Conservation (phyloP, 2,888 invertebrate genomes). For the Nemotelus nigrinus region DNA sequence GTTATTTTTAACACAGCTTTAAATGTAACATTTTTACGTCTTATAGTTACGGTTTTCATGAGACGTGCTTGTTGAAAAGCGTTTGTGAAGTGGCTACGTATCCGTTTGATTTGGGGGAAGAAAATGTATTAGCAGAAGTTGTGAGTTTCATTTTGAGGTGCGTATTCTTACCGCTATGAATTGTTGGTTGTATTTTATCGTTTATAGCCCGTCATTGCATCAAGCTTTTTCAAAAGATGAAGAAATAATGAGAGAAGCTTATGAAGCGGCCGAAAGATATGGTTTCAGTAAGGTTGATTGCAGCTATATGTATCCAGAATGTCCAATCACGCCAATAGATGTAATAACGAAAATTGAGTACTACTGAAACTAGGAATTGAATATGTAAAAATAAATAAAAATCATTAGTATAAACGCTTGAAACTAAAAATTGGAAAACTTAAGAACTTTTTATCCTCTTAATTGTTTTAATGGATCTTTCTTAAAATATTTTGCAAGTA, state of each 20-base stretch:
- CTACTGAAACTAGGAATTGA: no score
- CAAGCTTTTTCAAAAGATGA: conserved; percentile 68
- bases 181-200: neutral
- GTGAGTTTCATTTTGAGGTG: conserved; percentile 69
- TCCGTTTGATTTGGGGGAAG: conserved; percentile 68
- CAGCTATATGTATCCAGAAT: conserved; percentile 57
- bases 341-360: conserved; percentile 55
- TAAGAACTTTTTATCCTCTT: no score
- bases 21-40: no score
- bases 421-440: no score
- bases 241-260: conserved; percentile 59
- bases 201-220: conserved; percentile 67
- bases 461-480: no score
- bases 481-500: no score
- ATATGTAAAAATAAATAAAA: no score
- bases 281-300: conserved; percentile 61
- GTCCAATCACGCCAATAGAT: conserved; percentile 57
- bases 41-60: conserved; percentile 71
- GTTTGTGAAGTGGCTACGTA: conserved; percentile 75
- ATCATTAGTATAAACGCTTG: no score
- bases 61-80: conserved; percentile 74
- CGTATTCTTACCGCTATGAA: neutral
- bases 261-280: conserved; percentile 59
- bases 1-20: neutral
- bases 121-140: conserved; percentile 73